These are phyloP conservation scores for Mythimna loreyi DNA, from an alignment of 2,888 invertebrate species.

Conservation along the genomic window DNA sequence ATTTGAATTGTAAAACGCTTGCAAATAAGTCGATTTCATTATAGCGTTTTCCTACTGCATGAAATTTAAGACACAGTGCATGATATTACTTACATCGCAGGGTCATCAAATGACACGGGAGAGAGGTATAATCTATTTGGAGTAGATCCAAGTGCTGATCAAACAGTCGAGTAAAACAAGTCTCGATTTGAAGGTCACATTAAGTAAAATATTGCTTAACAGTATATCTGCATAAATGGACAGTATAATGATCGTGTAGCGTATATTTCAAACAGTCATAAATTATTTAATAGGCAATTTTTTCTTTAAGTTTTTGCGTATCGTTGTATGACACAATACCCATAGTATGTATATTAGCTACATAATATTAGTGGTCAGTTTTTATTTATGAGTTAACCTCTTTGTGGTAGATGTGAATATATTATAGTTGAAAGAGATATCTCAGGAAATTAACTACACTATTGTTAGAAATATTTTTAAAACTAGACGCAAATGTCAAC, in stretches of 20 bases:
- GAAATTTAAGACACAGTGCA: conserved; percentile 54
- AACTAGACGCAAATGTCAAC: not conserved
- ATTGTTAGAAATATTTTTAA: not conserved
- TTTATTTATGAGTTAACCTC: conserved; percentile 18
- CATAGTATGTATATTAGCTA: conserved; percentile 35
- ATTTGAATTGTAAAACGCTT: conserved; percentile 69
- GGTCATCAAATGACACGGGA: conserved; percentile 34
- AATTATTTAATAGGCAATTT: conserved; percentile 46
- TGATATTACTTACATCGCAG: conserved; percentile 43
- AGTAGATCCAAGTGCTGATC: conserved; percentile 39
- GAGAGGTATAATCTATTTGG: conserved; percentile 38
- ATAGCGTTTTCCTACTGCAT: conserved; percentile 55
- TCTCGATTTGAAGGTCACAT: conserved; percentile 56
- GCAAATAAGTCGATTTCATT: conserved; percentile 59
- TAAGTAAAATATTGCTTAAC: conserved; percentile 59
- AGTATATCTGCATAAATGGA: conserved; percentile 50
- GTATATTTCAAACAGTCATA: conserved; percentile 45
- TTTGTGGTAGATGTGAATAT: conserved; percentile 30
- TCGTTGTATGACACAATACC: conserved; percentile 21
- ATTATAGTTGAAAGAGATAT: conserved; percentile 13
- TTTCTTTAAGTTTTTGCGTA: conserved; percentile 36
- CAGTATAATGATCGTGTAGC: conserved; percentile 37
- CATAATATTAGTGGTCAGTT: conserved; percentile 8
- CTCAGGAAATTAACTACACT: not conserved
- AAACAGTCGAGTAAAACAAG: conserved; percentile 45